Percentiles rank a stretch among this genome's conserved stretches.
phyloP scores from a whole-genome alignment of 2,113 vertebrate genomes.

The Bolborhynchus lineola region DNA sequence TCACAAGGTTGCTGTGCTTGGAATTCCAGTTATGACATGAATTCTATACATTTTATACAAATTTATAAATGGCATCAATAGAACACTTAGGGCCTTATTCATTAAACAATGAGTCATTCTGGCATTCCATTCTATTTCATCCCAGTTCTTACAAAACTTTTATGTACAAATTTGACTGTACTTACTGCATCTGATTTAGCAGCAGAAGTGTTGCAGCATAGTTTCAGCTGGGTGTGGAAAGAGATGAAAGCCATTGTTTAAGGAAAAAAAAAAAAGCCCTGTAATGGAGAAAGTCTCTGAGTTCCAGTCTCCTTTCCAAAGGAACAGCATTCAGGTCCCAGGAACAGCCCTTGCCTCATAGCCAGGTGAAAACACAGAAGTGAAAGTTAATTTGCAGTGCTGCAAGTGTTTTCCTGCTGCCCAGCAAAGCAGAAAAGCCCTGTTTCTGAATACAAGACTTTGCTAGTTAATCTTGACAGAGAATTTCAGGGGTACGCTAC shows the following conservation, averaged over 20 bases:
- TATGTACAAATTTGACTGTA: conserved; percentile 25
- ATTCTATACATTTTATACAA: conserved; percentile 62
- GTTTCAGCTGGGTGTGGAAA: conserved; percentile 17
- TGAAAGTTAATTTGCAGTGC: background rate
- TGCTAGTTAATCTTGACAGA: background rate
- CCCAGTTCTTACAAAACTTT: conserved; percentile 49
- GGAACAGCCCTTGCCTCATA: background rate
- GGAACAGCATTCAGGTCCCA: background rate
- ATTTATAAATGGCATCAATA: conserved; percentile 52
- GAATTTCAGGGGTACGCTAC: background rate
- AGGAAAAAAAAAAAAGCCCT: background rate
- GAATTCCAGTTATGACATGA: conserved; percentile 67
- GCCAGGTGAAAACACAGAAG: background rate
- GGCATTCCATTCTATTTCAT: conserved; percentile 38
- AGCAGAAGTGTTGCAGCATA: background rate
- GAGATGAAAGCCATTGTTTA: background rate
- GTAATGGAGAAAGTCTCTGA: background rate
- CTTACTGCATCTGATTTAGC: conserved; percentile 2
- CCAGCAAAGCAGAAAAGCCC: background rate
- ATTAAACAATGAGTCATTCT: conserved; percentile 70
- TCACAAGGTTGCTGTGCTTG: conserved; percentile 38
- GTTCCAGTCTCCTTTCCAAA: background rate
- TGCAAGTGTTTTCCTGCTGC: background rate
- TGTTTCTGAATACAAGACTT: background rate
- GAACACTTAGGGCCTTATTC: conserved; percentile 72